Conservation (phyloP, 30 jellyfish, hydroid and myxozoan genomes). For the Chironex yamaguchii region DNA sequence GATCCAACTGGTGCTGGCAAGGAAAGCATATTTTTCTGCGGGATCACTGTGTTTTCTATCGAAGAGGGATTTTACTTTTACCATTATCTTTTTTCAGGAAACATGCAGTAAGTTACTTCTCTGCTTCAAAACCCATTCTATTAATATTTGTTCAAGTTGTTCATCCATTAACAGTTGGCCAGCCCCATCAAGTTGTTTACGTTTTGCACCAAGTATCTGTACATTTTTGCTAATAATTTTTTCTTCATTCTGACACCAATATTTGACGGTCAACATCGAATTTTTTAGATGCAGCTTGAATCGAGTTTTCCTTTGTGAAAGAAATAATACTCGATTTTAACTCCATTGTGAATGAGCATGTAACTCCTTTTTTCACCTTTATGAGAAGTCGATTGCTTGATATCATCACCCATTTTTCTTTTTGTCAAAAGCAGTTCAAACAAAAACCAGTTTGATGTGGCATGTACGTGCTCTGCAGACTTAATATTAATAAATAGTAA, state of each 20-base stretch:
- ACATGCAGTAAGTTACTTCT: no score
- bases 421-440: not conserved
- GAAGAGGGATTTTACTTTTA: no score
- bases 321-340: not conserved
- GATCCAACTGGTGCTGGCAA: no score
- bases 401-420: not conserved
- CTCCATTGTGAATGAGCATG: not conserved
- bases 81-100: no score
- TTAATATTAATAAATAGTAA: no score
- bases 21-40: no score
- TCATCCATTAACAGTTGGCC: not conserved
- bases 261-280: not conserved
- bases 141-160: no score
- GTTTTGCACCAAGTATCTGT: not conserved
- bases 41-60: no score
- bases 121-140: no score
- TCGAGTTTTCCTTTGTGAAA: not conserved
- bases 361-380: not conserved
- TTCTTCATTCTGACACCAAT: not conserved
- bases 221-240: not conserved
- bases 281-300: not conserved
- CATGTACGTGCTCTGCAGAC: not conserved
- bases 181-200: not conserved
- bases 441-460: not conserved
- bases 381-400: conserved; percentile 1